These are phyloP conservation scores for Trichogramma evanescens DNA, from an alignment of 2,888 invertebrate species.

Conservation along the genomic window DNA sequence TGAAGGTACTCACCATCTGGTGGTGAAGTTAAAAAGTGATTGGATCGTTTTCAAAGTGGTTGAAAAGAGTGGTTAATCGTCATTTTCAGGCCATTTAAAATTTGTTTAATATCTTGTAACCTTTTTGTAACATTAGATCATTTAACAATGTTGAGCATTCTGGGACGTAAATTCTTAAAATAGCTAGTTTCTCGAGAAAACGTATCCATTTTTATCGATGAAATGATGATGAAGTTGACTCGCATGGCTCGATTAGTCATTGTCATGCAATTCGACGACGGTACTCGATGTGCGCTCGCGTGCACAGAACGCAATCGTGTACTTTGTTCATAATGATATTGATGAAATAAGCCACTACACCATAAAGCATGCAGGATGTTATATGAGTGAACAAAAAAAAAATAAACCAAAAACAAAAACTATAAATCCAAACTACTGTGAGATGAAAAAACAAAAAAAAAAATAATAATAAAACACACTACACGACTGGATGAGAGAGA, in stretches of 20 bases:
- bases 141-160: not conserved
- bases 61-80: too few species aligned
- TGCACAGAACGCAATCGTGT: slow-evolving; percentile 11
- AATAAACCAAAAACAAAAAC: slow-evolving; percentile 5
- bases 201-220: too few species aligned
- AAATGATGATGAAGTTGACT: slow-evolving; percentile 15
- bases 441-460: too few species aligned
- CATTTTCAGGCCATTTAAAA: too few species aligned
- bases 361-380: slow-evolving; percentile 18
- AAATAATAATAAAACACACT: slow-evolving; percentile 13
- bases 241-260: slow-evolving; percentile 18
- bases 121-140: not conserved
- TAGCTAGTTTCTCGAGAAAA: too few species aligned
- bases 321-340: too few species aligned
- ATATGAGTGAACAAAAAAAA: too few species aligned
- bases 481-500: slow-evolving; percentile 21
- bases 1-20: too few species aligned
- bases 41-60: too few species aligned
- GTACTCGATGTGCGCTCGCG: slow-evolving; percentile 7
- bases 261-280: slow-evolving; percentile 12
- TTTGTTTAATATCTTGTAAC: too few species aligned
- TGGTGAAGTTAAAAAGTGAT: too few species aligned
- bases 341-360: slow-evolving; percentile 18
- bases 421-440: slow-evolving; percentile 20
- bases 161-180: too few species aligned